Base-by-base conservation (phyloP, 2,797 vertebrate species). In the Graptemys geographica region DNA sequence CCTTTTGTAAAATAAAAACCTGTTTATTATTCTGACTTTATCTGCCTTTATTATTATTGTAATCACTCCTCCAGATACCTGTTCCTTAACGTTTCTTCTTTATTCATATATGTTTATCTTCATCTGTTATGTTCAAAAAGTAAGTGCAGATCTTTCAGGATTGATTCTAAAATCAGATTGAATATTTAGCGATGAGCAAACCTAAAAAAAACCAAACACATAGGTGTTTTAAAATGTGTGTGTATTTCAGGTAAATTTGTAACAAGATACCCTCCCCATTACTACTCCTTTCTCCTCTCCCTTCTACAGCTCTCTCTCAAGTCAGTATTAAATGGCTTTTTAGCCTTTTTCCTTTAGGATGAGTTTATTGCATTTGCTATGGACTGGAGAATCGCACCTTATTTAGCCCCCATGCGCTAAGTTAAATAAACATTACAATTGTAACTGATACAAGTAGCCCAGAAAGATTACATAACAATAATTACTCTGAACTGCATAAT, bases 121-220 rank as follows among this genome's bases (percentile, higher is more conserved):
- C 95, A 81, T 95, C 89, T 94, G 82, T 79, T 83, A 52, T 4
- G 86, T 87, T 98, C 97, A 98, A 89, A 98, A 98, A 1, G 98
- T 94, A 23, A 98, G 95, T 79, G 96, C 96, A 44, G 98, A 90
- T 84, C 83, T 96, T 93, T 97, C 97, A 47, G 72, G 7, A 44
- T 78, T 7, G 0, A 96, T 47, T 95, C 92, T 97, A 94, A 98
- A 98, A 95, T 98, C 97, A 2, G 98, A 96, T 78, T 97, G 98
- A 85, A 98, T 81, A 49, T 97, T 98, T 85, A 98, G 93, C 92
- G 98, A 84, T 27, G 98, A 98, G 88, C 98, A 98, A 84, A 98
- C 97, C 98, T 98, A 96, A 78, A 97, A 97, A 91, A 91, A 85
- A 16, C 51, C 72, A 52, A 59, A 51, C 72, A 86, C 27, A 89